Evolutionary conservation across 2,888 invertebrate species (phyloP).

Genomic region (Noctua fimbriata): DNA sequence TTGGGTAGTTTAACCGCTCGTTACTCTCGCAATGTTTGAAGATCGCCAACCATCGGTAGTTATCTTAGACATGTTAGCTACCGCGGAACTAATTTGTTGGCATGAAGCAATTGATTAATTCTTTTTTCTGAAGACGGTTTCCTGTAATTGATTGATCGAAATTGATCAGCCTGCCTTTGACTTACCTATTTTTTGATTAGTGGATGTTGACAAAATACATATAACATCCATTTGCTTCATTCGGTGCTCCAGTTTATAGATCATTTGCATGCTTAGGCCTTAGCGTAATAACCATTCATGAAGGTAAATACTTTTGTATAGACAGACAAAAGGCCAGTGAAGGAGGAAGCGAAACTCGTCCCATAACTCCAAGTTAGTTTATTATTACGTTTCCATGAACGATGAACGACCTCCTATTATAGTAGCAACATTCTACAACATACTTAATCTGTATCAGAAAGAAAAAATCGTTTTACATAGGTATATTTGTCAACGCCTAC

Average conservation of each 20-base stretch:
- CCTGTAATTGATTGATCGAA: neutral
- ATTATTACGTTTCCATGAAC: slow-evolving; percentile 44
- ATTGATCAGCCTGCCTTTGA: neutral
- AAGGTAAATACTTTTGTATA: slow-evolving; percentile 22
- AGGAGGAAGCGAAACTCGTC: slow-evolving; percentile 58
- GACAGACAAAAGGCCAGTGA: slow-evolving; percentile 47
- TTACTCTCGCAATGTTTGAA: slow-evolving; percentile 36
- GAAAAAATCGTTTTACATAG: slow-evolving; percentile 53
- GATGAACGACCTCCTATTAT: slow-evolving; percentile 48
- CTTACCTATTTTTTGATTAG: neutral
- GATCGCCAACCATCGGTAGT: slow-evolving; percentile 9
- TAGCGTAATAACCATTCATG: slow-evolving; percentile 21
- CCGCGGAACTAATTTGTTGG: slow-evolving; percentile 35
- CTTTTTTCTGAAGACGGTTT: slow-evolving; percentile 8
- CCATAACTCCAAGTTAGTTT: slow-evolving; percentile 54
- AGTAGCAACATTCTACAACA: slow-evolving; percentile 61
- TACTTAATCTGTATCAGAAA: slow-evolving; percentile 57
- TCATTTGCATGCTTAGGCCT: slow-evolving; percentile 3
- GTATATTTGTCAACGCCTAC: slow-evolving; percentile 67
- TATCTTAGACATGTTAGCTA: slow-evolving; percentile 20
- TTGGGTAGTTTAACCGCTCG: slow-evolving; percentile 23
- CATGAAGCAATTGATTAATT: slow-evolving; percentile 20
- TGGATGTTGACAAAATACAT: slow-evolving; percentile 1
- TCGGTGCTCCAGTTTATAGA: slow-evolving; percentile 13
- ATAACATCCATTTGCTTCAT: slow-evolving; percentile 6